These are phyloP conservation scores for Lingula anatina DNA, from an alignment of 2,888 invertebrate species.

Conservation along the genomic window DNA sequence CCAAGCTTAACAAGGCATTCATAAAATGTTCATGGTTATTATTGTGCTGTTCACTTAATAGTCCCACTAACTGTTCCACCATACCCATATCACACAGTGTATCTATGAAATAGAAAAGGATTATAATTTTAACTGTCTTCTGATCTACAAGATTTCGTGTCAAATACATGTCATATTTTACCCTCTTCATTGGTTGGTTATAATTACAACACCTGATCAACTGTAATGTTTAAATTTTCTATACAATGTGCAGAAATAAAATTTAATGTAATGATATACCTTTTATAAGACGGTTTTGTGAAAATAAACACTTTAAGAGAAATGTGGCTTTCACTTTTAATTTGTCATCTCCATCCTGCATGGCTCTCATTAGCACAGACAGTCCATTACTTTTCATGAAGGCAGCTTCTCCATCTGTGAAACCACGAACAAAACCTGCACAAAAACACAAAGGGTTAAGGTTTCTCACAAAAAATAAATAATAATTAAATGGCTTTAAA, in stretches of 20 bases:
- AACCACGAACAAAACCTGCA: constrained; percentile 65
- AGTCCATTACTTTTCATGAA: constrained; percentile 66
- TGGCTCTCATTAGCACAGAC: constrained; percentile 60
- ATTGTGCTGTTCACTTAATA: constrained; percentile 44
- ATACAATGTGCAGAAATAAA: background rate
- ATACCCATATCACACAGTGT: constrained; percentile 49
- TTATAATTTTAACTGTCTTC: too few species aligned
- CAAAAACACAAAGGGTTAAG: too few species aligned
- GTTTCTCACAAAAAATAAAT: too few species aligned
- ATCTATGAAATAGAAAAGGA: too few species aligned
- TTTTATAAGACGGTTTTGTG: constrained; percentile 57
- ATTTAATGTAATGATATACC: constrained; percentile 55
- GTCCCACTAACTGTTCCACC: constrained; percentile 47
- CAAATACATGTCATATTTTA: too few species aligned
- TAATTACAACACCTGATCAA: background rate
- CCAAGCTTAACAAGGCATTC: constrained; percentile 54
- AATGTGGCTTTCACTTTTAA: constrained; percentile 70
- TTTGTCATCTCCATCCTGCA: constrained; percentile 59
- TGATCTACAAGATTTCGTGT: too few species aligned
- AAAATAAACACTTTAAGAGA: constrained; percentile 62
- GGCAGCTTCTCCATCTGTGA: constrained; percentile 59
- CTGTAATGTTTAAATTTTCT: background rate
- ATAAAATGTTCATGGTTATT: constrained; percentile 57
- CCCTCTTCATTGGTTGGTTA: background rate
- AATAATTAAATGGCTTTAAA: too few species aligned